A percentile compares a stretch with the other conserved stretches of the same genome.
Conservation (phyloP, 2,113 vertebrate genomes). For the Beaufortia kweichowensis region DNA sequence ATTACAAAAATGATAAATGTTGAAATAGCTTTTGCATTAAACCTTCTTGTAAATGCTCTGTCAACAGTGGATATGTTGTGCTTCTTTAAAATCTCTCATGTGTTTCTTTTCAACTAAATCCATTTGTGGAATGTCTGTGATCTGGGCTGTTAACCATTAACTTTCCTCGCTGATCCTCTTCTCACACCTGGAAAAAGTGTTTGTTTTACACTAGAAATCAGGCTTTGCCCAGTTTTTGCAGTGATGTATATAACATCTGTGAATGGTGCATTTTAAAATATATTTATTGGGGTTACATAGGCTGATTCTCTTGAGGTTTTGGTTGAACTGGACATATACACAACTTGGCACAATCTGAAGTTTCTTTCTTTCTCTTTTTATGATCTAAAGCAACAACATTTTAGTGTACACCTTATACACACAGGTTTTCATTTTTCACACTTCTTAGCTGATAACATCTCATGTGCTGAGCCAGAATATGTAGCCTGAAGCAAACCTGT, state of each 20-base stretch:
- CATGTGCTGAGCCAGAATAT: not conserved
- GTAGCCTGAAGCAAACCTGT: not conserved
- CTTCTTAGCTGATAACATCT: not conserved
- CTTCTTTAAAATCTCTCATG: not conserved
- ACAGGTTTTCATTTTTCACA: not conserved
- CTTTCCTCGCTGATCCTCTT: not conserved
- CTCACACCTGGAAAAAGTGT: conserved; percentile 2
- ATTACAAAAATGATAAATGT: too few relatives aligned
- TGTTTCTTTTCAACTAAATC: conserved; percentile 46
- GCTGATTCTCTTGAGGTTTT: too few relatives aligned
- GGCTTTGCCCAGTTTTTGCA: not conserved
- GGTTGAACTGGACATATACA: too few relatives aligned
- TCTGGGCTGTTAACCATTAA: conserved; percentile 41
- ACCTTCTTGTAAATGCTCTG: not conserved
- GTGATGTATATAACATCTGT: too few relatives aligned
- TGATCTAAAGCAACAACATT: too few relatives aligned
- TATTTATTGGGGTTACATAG: too few relatives aligned
- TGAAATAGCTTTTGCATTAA: not conserved
- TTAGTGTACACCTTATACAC: not conserved
- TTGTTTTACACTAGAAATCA: not conserved
- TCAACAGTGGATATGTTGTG: not conserved
- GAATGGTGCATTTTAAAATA: too few relatives aligned
- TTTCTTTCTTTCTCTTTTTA: too few relatives aligned
- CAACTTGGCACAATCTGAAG: too few relatives aligned
- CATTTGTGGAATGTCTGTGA: conserved; percentile 50